These are phyloP conservation scores for Kuschelorhynchus macadamiae DNA, from an alignment of 2,888 invertebrate genomes.

Conservation along the genomic window DNA sequence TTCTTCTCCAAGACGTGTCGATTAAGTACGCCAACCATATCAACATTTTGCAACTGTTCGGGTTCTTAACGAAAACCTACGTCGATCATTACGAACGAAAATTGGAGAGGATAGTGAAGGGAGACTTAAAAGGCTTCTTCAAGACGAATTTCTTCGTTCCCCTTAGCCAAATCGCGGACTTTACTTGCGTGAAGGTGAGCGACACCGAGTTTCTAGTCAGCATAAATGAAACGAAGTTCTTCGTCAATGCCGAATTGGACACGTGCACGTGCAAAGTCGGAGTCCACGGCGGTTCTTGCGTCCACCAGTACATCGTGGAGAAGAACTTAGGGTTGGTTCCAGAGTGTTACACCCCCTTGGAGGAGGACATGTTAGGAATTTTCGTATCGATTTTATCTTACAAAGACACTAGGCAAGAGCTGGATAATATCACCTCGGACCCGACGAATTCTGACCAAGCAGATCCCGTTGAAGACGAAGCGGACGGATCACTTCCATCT, in stretches of 20 bases:
- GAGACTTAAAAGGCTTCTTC: constrained; percentile 35
- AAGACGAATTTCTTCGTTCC: constrained; percentile 39
- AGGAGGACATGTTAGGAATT: constrained; percentile 22
- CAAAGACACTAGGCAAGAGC: constrained; percentile 10
- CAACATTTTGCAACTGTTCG: constrained; percentile 31
- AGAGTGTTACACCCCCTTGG: constrained; percentile 34
- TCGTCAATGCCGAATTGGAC: constrained; percentile 35
- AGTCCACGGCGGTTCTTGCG: constrained; percentile 30
- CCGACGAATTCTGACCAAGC: constrained; percentile 14
- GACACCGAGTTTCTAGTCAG: constrained; percentile 32
- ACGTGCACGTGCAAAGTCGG: constrained; percentile 35
- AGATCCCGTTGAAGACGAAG: neutral
- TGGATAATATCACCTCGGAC: neutral
- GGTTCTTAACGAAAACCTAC: constrained; percentile 31
- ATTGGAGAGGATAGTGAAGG: constrained; percentile 22
- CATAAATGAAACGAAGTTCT: constrained; percentile 19
- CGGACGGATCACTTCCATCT: constrained; percentile 5
- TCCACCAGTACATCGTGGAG: constrained; percentile 40
- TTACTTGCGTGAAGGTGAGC: constrained; percentile 25
- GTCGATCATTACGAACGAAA: constrained; percentile 34
- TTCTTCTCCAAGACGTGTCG: constrained; percentile 31
- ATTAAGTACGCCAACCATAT: constrained; percentile 28
- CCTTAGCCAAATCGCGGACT: constrained; percentile 15
- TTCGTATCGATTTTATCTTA: constrained; percentile 26
- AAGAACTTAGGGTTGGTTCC: constrained; percentile 26